A percentile compares a stretch with the other conserved stretches of the same genome.
Evolutionary conservation across 1,140 invertebrate genomes (phyloP).

Genomic region (Psix sp.): DNA sequence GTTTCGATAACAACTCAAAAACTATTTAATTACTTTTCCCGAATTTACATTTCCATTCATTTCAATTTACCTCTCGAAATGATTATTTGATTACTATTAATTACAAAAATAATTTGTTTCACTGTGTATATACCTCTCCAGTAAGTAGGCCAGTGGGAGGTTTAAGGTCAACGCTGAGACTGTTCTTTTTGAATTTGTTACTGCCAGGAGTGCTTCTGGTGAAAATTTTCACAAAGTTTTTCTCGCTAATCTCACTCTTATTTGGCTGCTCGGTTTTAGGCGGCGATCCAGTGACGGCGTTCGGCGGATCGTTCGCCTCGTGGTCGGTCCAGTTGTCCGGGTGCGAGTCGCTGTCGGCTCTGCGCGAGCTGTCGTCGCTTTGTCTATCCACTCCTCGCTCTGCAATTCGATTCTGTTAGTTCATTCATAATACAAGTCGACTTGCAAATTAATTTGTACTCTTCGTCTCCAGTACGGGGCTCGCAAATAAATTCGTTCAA

Average conservation of each 20-base stretch:
- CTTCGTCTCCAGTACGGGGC: too few relatives aligned
- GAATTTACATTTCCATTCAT: too few relatives aligned
- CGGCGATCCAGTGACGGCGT: conserved; percentile 73
- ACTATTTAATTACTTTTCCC: too few relatives aligned
- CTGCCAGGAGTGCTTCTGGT: conserved; percentile 77
- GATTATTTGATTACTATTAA: too few relatives aligned
- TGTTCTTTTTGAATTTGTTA: conserved; percentile 86
- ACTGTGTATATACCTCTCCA: conserved; percentile 69
- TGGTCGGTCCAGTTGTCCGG: conserved; percentile 80
- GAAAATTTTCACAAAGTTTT: conserved; percentile 69
- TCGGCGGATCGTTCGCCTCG: conserved; percentile 79
- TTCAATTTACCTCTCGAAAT: too few relatives aligned
- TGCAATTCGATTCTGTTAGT: conserved; percentile 66
- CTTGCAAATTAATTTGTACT: neutral
- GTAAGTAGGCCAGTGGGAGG: conserved; percentile 70
- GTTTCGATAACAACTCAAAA: too few relatives aligned
- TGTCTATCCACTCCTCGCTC: conserved; percentile 77
- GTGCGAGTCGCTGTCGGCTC: conserved; percentile 81
- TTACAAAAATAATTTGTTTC: too few relatives aligned
- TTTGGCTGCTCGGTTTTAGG: conserved; percentile 69
- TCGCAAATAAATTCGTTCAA: too few relatives aligned
- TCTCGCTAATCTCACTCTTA: conserved; percentile 58
- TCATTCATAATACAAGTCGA: conserved; percentile 1
- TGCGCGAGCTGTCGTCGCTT: conserved; percentile 81
- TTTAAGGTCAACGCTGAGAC: conserved; percentile 78